phyloP scores from a whole-genome alignment of 2,113 vertebrate species.

The Uria lomvia region DNA sequence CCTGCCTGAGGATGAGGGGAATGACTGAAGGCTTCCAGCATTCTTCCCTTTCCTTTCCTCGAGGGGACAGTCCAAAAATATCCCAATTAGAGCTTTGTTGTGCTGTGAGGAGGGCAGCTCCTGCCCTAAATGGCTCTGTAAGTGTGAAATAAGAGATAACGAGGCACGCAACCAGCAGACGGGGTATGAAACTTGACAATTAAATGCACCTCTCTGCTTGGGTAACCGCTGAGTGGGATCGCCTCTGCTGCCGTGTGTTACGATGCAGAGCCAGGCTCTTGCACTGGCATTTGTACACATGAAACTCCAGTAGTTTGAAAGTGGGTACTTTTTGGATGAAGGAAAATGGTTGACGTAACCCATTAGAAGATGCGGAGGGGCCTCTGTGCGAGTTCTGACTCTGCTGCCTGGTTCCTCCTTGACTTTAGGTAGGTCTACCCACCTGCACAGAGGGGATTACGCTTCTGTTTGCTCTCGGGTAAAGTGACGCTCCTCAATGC shows the following conservation, averaged over 20 bases:
- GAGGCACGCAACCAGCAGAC: too few relatives aligned
- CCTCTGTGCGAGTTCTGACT: background rate
- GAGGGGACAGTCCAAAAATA: background rate
- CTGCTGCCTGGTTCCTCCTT: background rate
- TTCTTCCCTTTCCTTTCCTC: background rate
- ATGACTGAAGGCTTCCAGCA: background rate
- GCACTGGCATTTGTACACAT: background rate
- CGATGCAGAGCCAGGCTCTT: background rate
- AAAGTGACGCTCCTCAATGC: accelerated
- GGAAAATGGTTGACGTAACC: background rate
- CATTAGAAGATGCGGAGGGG: background rate
- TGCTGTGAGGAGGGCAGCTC: too few relatives aligned
- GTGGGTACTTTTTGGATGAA: background rate
- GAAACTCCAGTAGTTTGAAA: background rate
- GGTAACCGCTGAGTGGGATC: too few relatives aligned
- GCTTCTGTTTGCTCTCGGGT: background rate
- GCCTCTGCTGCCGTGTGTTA: too few relatives aligned
- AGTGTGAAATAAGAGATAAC: background rate
- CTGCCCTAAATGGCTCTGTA: background rate
- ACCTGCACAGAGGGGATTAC: background rate
- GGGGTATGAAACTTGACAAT: too few relatives aligned
- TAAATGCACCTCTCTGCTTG: background rate
- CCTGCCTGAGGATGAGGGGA: background rate
- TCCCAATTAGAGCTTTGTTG: background rate
- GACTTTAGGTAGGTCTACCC: background rate